Evolutionary conservation across 1,140 invertebrate genomes (phyloP).

Genomic region (Agrypnia vestita): DNA sequence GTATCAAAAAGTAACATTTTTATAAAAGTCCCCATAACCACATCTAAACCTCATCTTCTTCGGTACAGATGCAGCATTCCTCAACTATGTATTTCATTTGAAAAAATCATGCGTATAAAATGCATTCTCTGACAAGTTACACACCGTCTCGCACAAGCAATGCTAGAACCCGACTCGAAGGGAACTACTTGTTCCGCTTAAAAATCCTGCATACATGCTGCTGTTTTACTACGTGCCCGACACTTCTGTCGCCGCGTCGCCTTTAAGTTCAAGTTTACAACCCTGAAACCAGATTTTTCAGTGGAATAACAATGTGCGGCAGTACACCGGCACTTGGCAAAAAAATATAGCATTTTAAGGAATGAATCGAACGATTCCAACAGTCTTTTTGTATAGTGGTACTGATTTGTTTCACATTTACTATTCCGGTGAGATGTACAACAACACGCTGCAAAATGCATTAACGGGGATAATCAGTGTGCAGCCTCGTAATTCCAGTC

Average conservation of each 20-base stretch:
- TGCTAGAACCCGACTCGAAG: background rate
- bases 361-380: background rate
- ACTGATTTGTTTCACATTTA: background rate
- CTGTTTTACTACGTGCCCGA: background rate
- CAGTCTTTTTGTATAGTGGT: background rate
- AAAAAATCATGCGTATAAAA: slow-evolving; percentile 39
- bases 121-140: background rate
- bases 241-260: background rate
- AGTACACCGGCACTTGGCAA: background rate
- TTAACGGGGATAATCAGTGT: slow-evolving; percentile 10
- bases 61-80: slow-evolving; percentile 8
- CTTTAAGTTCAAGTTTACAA: slow-evolving; percentile 23
- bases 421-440: background rate
- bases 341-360: background rate
- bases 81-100: slow-evolving; percentile 16
- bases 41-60: background rate
- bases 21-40: background rate
- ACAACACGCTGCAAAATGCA: slow-evolving; percentile 22
- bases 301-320: background rate
- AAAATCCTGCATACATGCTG: background rate
- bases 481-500: background rate
- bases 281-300: slow-evolving; percentile 27
- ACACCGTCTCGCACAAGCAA: background rate
- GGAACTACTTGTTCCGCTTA: background rate
- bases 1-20: background rate